Conservation (phyloP, 37 sponge, comb jelly and placozoan species). For the Haliclona indistincta region DNA sequence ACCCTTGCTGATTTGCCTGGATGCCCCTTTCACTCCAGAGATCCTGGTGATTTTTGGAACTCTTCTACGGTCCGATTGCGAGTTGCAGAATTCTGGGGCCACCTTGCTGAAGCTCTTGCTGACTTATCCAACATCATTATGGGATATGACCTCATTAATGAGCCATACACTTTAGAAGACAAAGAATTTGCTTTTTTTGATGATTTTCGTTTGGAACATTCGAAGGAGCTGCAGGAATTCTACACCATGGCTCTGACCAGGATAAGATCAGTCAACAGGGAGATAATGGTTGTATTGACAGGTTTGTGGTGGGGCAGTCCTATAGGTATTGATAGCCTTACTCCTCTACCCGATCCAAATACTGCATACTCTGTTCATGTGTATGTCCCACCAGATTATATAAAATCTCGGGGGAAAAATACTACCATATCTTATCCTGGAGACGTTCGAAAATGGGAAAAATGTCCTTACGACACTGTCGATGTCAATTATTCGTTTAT, state of each 20-base stretch:
- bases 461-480: background rate
- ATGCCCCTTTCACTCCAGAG: conserved; percentile 18
- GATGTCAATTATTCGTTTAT: background rate
- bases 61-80: conserved; percentile 1
- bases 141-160: conserved; percentile 63
- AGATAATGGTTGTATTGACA: conserved; percentile 26
- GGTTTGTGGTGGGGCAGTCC: conserved; percentile 25
- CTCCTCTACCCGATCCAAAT: conserved; percentile 31
- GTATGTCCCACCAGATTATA: conserved; percentile 44
- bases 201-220: conserved; percentile 8
- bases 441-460: background rate
- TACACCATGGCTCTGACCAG: conserved; percentile 4
- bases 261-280: conserved; percentile 31
- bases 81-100: conserved; percentile 37
- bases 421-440: conserved; percentile 12
- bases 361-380: conserved; percentile 43
- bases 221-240: conserved; percentile 21
- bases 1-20: conserved; percentile 52
- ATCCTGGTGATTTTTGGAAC: background rate
- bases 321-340: conserved; percentile 10
- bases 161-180: conserved; percentile 44
- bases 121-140: conserved; percentile 24
- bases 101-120: conserved; percentile 8
- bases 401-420: no score
- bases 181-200: conserved; percentile 12